Percentiles rank a stretch among this genome's conserved stretches.
These are phyloP conservation scores for Ichneumoninae sp. DNA, from an alignment of 2,888 invertebrate genomes.

Conservation along the genomic window DNA sequence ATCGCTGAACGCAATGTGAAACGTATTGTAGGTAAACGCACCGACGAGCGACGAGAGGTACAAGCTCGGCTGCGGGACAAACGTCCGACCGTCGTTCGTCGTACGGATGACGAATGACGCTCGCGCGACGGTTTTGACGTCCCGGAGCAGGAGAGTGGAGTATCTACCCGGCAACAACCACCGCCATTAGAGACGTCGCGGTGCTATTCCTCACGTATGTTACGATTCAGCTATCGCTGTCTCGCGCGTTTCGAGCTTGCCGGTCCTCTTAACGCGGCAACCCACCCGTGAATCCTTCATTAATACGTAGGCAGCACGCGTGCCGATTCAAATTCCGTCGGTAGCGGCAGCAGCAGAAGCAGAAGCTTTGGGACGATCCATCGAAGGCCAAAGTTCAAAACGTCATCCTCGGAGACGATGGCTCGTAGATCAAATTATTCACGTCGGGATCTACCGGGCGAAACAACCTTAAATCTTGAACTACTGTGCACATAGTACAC, in stretches of 20 bases:
- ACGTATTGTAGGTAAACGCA: slow-evolving; percentile 43
- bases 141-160: slow-evolving; percentile 48
- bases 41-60: slow-evolving; percentile 36
- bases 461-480: slow-evolving; percentile 1
- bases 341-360: background rate
- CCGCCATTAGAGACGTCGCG: slow-evolving; percentile 38
- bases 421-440: slow-evolving; percentile 1
- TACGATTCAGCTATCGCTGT: slow-evolving; percentile 26
- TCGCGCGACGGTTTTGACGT: slow-evolving; percentile 81
- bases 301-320: slow-evolving; percentile 71
- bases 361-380: slow-evolving; percentile 24
- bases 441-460: background rate
- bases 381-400: slow-evolving; percentile 21
- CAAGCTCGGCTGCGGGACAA: slow-evolving; percentile 73
- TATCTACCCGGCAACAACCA: slow-evolving; percentile 32
- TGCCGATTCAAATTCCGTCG: slow-evolving; percentile 38
- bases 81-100: slow-evolving; percentile 77
- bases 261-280: slow-evolving; percentile 76
- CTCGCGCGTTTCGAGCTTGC: slow-evolving; percentile 63
- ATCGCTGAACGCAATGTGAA: slow-evolving; percentile 60
- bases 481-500: background rate
- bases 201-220: slow-evolving; percentile 34
- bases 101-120: slow-evolving; percentile 81
- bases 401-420: slow-evolving; percentile 5
- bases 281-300: slow-evolving; percentile 83